phyloP scores from a whole-genome alignment of 2,888 invertebrate species.

The Melitaea athalia region DNA sequence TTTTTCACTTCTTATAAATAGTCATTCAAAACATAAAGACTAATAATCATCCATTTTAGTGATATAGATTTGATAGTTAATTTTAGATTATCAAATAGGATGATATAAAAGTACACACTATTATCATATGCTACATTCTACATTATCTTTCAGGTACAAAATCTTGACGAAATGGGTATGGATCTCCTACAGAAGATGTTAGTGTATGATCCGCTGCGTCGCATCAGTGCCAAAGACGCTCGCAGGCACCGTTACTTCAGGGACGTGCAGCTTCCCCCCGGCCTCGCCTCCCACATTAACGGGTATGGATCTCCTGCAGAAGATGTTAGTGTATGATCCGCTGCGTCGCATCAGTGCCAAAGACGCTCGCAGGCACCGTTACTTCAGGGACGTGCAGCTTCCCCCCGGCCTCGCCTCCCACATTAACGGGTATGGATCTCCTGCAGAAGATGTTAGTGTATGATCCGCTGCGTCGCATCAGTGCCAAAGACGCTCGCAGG shows the following conservation, averaged over 20 bases:
- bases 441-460: constrained; percentile 94
- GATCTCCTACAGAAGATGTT: constrained; percentile 95
- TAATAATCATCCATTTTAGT: too few species aligned
- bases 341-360: constrained; percentile 92
- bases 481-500: constrained; percentile 89
- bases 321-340: constrained; percentile 96
- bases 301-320: constrained; percentile 92
- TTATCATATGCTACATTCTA: too few species aligned
- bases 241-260: constrained; percentile 94
- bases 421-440: constrained; percentile 90
- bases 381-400: constrained; percentile 88
- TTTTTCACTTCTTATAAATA: too few species aligned
- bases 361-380: constrained; percentile 90
- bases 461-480: constrained; percentile 93
- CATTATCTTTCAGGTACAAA: constrained; percentile 84
- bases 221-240: constrained; percentile 92
- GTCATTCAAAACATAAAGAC: too few species aligned
- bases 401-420: constrained; percentile 59
- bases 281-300: constrained; percentile 59
- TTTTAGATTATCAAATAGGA: too few species aligned
- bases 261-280: constrained; percentile 82
- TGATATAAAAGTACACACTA: too few species aligned
- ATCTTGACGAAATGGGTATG: constrained; percentile 89
- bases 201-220: constrained; percentile 92
- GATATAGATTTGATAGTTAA: too few species aligned